Base-by-base conservation (phyloP, 2,113 vertebrate genomes). In the Myotis brandtii region DNA sequence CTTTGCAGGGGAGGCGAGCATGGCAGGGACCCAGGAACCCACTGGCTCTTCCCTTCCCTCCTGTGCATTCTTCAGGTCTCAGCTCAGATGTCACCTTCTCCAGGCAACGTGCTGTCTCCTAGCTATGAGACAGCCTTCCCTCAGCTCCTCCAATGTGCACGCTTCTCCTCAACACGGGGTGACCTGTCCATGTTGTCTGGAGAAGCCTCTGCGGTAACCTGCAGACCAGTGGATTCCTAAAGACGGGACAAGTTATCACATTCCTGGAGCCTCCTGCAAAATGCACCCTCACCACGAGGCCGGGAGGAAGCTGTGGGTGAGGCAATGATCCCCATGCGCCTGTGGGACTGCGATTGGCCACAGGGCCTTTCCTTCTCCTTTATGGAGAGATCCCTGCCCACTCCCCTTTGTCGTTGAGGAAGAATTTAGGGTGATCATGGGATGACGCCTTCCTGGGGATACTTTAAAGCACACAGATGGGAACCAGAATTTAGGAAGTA, bases 271-370 rank as follows among this genome's bases (percentile, higher is more conserved):
- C 6, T 62, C 40, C 40, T 14, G 23, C 34, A 40, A 54, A 56
- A 43, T 3, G 0, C 5, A 1, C 0, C 0, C 32, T 62, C 84
- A 54, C 2, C 62, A n/a, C 2, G 25, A 20, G 17, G 7, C 62
- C 0, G 1, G 18, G 73, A 37, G 54, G 52, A 54, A 30, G 75
- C 3, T 27, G 25, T 0, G 2, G 8, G 5, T 20, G 46, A 14
- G 40, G 32, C 18, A 54, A n/a, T 0, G 40, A 62, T n/a, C 27
- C 25, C 5, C 2, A 13, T 48, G n/a, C 5, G 18, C 9, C 12
- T 2, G 0, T 34, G 10, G 73, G 13, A 5, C 40, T 40, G 21
- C 6, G 0, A 6, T 9, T 9, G 20, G 59, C 30, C 20, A 7
- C 1, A 16, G 62, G 14, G 16, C 23, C 86, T 54, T 18, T n/a